Base-by-base conservation (phyloP, 2,797 vertebrate species). In the Amblyopsis hoosieri region DNA sequence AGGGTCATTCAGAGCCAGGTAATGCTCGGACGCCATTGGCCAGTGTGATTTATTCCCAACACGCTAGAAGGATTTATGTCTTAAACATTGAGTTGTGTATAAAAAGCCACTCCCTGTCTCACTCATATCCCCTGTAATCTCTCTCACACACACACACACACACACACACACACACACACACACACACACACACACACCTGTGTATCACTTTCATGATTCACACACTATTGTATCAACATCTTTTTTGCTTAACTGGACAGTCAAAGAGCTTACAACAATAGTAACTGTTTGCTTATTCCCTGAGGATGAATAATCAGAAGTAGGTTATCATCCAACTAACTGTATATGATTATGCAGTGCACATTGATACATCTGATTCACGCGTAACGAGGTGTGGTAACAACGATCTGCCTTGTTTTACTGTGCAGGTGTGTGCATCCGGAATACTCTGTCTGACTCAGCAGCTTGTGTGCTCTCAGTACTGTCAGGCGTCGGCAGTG, bases 71-170 rank as follows among this genome's bases (percentile, higher is more conserved):
- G 3, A 10, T 47, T 60, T 47, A 45, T 29, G 52, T 31, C 58
- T 23, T 29, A 29, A 49, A 29, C 45, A 29, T 1, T 1, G 4
- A 3, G 7, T 54, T 54, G 9, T 60, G 60, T 50, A 57, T 47
- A 65, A 59, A 66, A 45, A 0, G 7, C 81, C 79, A 11, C 85
- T 74, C 85, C 86, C 68, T 64, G 56, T 12, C 73, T 59, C 71
- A 83, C 69, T 87, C 85, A 88, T 37, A 79, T 83, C 80, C 87
- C 81, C 79, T 67, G 45, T 60, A 61, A 66, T 64, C 31, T 62
- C 70, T 57, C 12, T 1, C 33, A 13, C 37, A 52, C 23, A 14
- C 0, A 10, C 8, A n/a, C n/a, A n/a, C n/a, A 64, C 65, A 56
- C 80, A 84, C 75, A 64, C 65, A 56, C 80, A 84, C 75, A 64